Conservation (phyloP, 2,113 vertebrate genomes). For the Pica pica region DNA sequence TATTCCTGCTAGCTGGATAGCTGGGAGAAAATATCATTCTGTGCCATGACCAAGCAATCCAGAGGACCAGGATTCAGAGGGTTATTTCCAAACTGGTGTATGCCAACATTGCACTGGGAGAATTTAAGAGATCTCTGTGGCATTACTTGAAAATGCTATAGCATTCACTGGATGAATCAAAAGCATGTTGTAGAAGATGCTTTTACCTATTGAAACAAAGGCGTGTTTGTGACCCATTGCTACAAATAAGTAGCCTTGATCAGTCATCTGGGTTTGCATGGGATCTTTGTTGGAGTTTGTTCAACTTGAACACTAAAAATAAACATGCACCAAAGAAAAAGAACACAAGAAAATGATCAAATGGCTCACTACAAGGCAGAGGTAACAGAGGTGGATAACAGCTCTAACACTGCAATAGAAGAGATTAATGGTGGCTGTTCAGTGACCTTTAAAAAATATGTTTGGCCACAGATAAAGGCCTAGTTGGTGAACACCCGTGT, state of each 20-base stretch:
- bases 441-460: background rate
- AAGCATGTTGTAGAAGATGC: fast-evolving
- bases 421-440: background rate
- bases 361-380: background rate
- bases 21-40: background rate
- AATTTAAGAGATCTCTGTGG: background rate
- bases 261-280: background rate
- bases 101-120: background rate
- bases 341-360: background rate
- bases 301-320: background rate
- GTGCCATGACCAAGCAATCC: background rate
- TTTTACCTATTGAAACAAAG: background rate
- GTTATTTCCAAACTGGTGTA: background rate
- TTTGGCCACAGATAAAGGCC: background rate
- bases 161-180: background rate
- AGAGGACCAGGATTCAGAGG: background rate
- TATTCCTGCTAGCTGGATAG: background rate
- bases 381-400: background rate
- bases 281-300: background rate
- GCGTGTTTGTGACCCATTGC: fast-evolving
- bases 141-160: background rate
- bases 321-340: background rate
- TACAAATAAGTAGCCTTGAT: background rate
- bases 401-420: background rate
- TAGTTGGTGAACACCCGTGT: background rate